Conservation (phyloP, 2,113 vertebrate genomes). For the Stegastes partitus region DNA sequence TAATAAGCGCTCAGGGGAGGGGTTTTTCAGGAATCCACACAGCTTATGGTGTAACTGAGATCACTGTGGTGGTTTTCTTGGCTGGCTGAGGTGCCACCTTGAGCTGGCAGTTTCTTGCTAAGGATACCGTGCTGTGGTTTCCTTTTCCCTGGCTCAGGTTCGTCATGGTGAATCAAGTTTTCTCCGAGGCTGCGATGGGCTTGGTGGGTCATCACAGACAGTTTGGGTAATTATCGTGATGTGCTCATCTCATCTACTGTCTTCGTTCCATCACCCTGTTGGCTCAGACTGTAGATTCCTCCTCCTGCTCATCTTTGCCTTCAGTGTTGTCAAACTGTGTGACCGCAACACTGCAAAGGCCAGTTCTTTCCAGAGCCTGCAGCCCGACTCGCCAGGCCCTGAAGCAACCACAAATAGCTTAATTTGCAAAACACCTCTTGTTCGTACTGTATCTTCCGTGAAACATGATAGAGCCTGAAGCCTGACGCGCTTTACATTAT, state of each 20-base stretch:
- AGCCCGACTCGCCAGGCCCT: conserved; percentile 15
- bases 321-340: conserved; percentile 43
- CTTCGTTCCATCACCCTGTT: conserved; percentile 44
- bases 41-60: conserved; percentile 2
- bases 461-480: not conserved
- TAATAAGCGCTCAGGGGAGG: not conserved
- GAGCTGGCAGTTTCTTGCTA: not conserved
- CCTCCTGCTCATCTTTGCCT: conserved; percentile 40
- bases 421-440: not conserved
- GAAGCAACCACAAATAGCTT: conserved; percentile 4
- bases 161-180: conserved; percentile 38
- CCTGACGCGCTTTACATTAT: not conserved
- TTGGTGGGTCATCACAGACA: conserved; percentile 38
- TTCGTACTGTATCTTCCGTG: not conserved
- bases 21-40: conserved; percentile 13
- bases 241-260: conserved; percentile 54
- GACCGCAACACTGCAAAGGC: conserved; percentile 17
- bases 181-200: conserved; percentile 28
- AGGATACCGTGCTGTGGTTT: conserved; percentile 24
- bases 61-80: conserved; percentile 3
- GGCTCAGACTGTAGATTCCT: conserved; percentile 41
- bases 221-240: conserved; percentile 41
- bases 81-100: conserved; percentile 22
- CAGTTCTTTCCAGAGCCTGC: conserved; percentile 35
- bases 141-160: conserved; percentile 37